Evolutionary conservation across 2,888 invertebrate genomes (phyloP).

Genomic region (Acanthosepion pharaonis): DNA sequence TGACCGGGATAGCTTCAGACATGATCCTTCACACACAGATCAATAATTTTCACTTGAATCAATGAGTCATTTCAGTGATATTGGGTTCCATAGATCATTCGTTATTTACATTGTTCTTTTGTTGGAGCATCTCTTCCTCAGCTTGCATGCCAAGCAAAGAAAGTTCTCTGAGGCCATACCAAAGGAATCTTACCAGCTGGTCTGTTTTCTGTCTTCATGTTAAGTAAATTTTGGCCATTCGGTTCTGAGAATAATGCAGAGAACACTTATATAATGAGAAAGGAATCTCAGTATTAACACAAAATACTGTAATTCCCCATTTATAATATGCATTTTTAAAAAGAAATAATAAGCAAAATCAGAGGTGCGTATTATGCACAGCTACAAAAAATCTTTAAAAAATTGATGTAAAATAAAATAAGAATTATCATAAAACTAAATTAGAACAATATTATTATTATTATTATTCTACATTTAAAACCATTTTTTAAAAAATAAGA

Average conservation of each 20-base stretch:
- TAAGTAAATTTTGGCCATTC: neutral
- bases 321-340: no score
- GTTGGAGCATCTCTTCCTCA: neutral
- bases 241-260: neutral
- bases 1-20: neutral
- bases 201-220: neutral
- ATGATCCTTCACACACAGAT: neutral
- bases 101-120: neutral
- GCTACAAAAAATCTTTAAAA: no score
- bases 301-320: no score
- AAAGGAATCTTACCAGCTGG: neutral
- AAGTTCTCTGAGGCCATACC: neutral
- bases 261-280: no score
- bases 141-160: neutral
- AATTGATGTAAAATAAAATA: no score
- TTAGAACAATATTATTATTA: no score
- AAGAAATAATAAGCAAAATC: no score
- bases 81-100: conserved; percentile 33
- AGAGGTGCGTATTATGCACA: no score
- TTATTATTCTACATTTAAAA: no score
- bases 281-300: no score
- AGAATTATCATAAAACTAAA: no score
- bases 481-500: no score
- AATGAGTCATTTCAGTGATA: neutral
- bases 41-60: neutral